Evolutionary conservation across 64 coral and sea anemone species (phyloP).

Genomic region (Pocillopora damicornis): DNA sequence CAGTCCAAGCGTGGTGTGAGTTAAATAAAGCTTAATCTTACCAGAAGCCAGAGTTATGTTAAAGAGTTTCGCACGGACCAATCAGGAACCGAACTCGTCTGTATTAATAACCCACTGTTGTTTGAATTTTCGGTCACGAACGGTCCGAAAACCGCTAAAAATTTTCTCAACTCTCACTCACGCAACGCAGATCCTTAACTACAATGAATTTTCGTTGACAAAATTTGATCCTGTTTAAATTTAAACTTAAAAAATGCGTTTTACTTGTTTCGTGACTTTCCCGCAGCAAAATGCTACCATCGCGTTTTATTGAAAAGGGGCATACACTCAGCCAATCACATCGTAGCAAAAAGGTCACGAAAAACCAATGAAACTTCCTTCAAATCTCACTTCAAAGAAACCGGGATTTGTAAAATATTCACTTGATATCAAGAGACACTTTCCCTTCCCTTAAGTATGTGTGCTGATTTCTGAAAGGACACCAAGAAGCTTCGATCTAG

Average conservation of each 20-base stretch:
- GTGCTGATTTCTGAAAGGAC: not conserved
- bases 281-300: not conserved
- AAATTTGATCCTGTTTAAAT: not conserved
- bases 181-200: not conserved
- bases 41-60: slow-evolving; percentile 26
- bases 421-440: slow-evolving; percentile 3
- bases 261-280: slow-evolving; percentile 30
- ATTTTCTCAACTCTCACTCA: not conserved
- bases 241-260: not conserved
- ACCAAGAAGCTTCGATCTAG: not conserved
- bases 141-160: not conserved
- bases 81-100: not conserved
- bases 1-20: slow-evolving; percentile 20
- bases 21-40: not conserved
- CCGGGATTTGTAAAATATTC: slow-evolving; percentile 29
- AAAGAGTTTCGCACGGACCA: slow-evolving; percentile 20
- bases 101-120: slow-evolving; percentile 20
- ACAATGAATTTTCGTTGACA: not conserved
- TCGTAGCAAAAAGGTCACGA: not conserved
- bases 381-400: slow-evolving; percentile 25
- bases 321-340: slow-evolving; percentile 24
- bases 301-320: not conserved
- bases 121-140: slow-evolving; percentile 47
- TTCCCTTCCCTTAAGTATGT: not conserved
- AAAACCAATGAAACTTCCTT: slow-evolving; percentile 8